Percentiles rank a stretch among this genome's conserved stretches.
Conservation (phyloP, 2,888 invertebrate species). For the Alloscopus bannaensis region DNA sequence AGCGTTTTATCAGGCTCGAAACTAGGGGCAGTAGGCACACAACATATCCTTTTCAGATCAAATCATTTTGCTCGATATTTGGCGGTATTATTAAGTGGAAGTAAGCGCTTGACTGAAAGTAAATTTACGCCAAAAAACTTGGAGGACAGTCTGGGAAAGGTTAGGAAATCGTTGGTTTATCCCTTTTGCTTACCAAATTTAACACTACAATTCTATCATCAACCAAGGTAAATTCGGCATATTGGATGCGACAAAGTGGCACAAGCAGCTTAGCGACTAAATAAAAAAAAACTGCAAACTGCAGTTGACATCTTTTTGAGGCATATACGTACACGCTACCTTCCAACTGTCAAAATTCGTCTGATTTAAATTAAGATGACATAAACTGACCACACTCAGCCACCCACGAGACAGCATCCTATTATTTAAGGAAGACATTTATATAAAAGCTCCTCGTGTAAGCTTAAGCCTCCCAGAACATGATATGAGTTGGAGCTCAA, state of each 20-base stretch:
- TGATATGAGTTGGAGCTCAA: no score
- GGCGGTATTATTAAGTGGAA: background rate
- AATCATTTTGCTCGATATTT: background rate
- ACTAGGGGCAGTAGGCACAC: no score
- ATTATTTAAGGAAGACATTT: background rate
- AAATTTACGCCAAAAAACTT: background rate
- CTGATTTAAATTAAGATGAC: background rate
- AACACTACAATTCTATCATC: background rate
- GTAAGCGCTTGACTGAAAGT: background rate
- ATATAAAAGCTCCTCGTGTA: no score
- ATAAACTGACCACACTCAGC: background rate
- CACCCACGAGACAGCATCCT: background rate
- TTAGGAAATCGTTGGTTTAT: no score
- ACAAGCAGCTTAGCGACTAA: background rate
- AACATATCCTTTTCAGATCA: no score
- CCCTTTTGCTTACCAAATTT: background rate
- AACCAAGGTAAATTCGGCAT: background rate
- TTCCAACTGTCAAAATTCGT: background rate
- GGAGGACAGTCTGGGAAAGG: no score
- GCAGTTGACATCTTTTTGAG: background rate
- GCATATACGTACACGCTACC: background rate
- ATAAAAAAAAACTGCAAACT: background rate
- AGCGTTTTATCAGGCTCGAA: no score
- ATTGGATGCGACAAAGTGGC: slow-evolving; percentile 6
- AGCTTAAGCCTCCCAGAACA: no score